A percentile compares a stretch with the other conserved stretches of the same genome.
phyloP scores from a whole-genome alignment of 53 echinoderm and acorn worm species.

The Arbacia lixula region DNA sequence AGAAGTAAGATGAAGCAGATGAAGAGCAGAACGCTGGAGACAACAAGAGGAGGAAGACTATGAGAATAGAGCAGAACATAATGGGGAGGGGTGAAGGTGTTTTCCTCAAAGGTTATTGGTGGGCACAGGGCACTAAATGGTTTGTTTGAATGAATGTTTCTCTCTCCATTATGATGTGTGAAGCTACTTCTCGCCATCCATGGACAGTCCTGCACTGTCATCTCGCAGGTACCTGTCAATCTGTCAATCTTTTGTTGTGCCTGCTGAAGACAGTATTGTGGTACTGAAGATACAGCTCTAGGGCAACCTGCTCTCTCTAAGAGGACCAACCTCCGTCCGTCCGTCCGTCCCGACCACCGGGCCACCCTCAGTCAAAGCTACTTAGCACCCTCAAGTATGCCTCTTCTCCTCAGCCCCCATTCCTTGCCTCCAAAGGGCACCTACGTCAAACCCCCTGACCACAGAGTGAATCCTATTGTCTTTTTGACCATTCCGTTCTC shows the following conservation, averaged over 20 bases:
- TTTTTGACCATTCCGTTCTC: no score
- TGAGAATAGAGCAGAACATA: constrained; percentile 11
- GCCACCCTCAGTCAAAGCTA: constrained; percentile 4
- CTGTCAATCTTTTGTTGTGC: neutral
- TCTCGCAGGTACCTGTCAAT: constrained; percentile 23
- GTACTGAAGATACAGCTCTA: constrained; percentile 28
- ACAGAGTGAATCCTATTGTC: neutral
- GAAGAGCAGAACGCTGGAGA: neutral
- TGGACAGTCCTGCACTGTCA: neutral
- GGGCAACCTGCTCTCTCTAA: constrained; percentile 1
- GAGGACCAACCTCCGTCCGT: no score
- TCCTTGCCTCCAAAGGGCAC: no score
- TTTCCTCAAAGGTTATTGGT: no score
- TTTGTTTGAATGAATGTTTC: no score
- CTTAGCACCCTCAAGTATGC: constrained; percentile 5
- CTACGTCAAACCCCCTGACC: neutral
- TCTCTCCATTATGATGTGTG: no score
- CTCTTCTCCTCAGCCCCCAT: neutral
- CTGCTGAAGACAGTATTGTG: constrained; percentile 13
- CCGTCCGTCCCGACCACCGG: no score
- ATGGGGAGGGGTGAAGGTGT: no score
- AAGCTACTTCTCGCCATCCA: no score
- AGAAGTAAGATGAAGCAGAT: no score
- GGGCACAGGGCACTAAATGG: no score
- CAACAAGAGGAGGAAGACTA: constrained; percentile 18